Evolutionary conservation across 2,888 invertebrate genomes (phyloP).

Genomic region (Tricholauxania praeusta): DNA sequence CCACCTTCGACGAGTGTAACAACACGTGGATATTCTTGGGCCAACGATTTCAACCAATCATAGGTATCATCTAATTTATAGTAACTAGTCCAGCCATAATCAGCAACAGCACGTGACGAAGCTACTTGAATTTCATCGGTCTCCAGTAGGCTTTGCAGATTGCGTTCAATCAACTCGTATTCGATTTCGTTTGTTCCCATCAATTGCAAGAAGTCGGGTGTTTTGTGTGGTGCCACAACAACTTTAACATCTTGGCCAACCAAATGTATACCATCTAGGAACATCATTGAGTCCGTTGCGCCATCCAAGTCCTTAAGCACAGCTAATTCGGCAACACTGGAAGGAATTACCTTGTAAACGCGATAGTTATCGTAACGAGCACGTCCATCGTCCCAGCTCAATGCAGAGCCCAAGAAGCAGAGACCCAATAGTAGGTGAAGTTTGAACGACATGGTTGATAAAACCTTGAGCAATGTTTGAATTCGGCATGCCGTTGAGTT

Average conservation of each 20-base stretch:
- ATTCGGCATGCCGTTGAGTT: too few relatives aligned
- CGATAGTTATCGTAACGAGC: conserved; percentile 70
- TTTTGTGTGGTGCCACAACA: conserved; percentile 52
- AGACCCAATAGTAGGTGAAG: conserved; percentile 48
- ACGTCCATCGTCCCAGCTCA: conserved; percentile 39
- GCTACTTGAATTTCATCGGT: conserved; percentile 14
- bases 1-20: conserved; percentile 71
- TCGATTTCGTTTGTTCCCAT: conserved; percentile 57
- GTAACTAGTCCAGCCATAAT: conserved; percentile 59
- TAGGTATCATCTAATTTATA: conserved; percentile 68
- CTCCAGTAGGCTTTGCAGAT: conserved; percentile 62
- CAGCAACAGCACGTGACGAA: conserved; percentile 5
- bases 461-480: background rate
- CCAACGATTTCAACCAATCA: conserved; percentile 70
- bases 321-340: conserved; percentile 68
- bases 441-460: conserved; percentile 44
- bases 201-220: conserved; percentile 42
- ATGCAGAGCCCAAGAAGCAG: conserved; percentile 39
- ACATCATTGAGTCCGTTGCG: conserved; percentile 63
- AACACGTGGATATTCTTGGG: conserved; percentile 67
- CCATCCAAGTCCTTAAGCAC: conserved; percentile 67
- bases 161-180: conserved; percentile 66
- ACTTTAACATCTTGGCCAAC: conserved; percentile 69
- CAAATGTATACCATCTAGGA: conserved; percentile 66
- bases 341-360: conserved; percentile 72